Evolutionary conservation across 2,888 invertebrate species (phyloP).

Genomic region (Eupeodes latifasciatus): DNA sequence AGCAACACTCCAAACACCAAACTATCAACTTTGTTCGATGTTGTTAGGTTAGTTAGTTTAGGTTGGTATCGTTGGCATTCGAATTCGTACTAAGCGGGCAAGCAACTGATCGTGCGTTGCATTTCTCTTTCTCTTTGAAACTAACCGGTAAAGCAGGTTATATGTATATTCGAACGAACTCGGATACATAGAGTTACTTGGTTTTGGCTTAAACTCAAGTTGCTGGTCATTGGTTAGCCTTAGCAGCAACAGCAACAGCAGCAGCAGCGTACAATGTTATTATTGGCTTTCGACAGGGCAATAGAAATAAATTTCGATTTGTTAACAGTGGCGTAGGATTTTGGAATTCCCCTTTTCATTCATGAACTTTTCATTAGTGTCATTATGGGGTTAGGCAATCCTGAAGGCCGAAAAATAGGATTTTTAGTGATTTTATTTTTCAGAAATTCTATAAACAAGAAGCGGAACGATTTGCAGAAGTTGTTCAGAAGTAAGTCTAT

Average conservation of each 20-base stretch:
- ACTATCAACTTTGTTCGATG: conserved; percentile 42
- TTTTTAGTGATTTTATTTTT: too few species aligned
- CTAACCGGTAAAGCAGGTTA: conserved; percentile 62
- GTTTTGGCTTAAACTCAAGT: conserved; percentile 18
- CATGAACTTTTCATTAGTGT: too few species aligned
- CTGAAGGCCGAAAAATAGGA: too few species aligned
- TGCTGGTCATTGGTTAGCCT: conserved; percentile 39
- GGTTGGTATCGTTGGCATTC: conserved; percentile 8
- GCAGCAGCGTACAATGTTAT: not conserved
- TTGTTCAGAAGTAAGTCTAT: too few species aligned
- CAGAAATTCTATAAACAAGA: too few species aligned
- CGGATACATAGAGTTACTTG: not conserved
- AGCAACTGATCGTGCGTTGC: conserved; percentile 33
- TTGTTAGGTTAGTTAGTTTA: conserved; percentile 39
- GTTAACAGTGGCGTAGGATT: conserved; percentile 25
- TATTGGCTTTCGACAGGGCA: conserved; percentile 27
- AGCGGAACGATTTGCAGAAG: too few species aligned
- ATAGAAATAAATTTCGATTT: conserved; percentile 46
- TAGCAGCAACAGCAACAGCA: not conserved
- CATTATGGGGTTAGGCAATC: too few species aligned
- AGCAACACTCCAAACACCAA: not conserved
- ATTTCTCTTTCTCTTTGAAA: conserved; percentile 49
- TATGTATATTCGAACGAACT: not conserved
- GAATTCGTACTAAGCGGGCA: conserved; percentile 10
- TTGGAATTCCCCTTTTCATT: too few species aligned